Base-by-base conservation (phyloP, 2,113 vertebrate species). In the Melanotaenia duboulayi region DNA sequence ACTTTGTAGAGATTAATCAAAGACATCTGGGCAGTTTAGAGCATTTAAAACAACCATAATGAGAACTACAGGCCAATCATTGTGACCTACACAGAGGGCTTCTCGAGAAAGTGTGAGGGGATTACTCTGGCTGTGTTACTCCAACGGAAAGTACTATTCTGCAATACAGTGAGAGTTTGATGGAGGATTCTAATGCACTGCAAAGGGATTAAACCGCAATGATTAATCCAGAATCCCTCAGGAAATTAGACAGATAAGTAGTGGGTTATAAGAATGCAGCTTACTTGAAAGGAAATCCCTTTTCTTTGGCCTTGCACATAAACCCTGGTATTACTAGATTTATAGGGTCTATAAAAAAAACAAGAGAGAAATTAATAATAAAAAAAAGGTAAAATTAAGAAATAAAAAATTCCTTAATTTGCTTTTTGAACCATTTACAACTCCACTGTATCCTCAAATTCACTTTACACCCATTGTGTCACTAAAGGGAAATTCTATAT, bases 231-330 rank as follows among this genome's bases (percentile, higher is more conserved):
- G 78, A 83, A 87, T 91, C 92, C 87, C 89, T 75, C 80, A 87
- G 90, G 91, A 93, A 92, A 92, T 93, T 91, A 91, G 90, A 92
- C 84, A 92, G 92, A 92, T 92, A 93, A 92, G 83, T 89, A 80
- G 82, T 83, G 77, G 83, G 82, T 86, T 91, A 88, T 91, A 90
- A 90, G 89, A 90, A 93, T 92, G 82, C 84, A 83, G 85, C 86
- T 91, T 89, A 89, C 81, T 89, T 87, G 80, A 92, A 89, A 88
- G 81, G 83, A 92, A 91, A 91, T 92, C 87, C 89, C 90, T 93
- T 93, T 91, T 87, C 74, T 84, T 65, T 86, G 80, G 88, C 86
- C 84, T 76, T 72, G 84, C 84, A 71, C 81, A 87, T 86, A 89
- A 92, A 92, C 77, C 88, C 75, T 80, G 80, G 82, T 81, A 87